phyloP scores from a whole-genome alignment of 2,888 invertebrate genomes.

The Rhopalosiphum nymphaeae region DNA sequence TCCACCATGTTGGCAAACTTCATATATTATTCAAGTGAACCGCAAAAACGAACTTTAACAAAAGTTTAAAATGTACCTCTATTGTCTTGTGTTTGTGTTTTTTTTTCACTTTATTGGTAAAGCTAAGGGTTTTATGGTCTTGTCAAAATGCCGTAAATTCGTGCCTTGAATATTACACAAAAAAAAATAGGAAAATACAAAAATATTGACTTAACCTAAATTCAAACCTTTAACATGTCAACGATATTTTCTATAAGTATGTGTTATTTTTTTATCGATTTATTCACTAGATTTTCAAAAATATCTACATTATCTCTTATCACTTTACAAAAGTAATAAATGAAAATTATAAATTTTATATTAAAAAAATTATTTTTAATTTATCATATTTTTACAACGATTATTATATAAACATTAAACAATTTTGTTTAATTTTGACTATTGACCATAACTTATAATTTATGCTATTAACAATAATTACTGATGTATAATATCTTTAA shows the following conservation, averaged over 20 bases:
- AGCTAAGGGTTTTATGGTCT: background rate
- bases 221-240: background rate
- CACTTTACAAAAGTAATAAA: background rate
- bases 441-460: background rate
- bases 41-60: conserved; percentile 39
- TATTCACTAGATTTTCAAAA: background rate
- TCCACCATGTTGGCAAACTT: conserved; percentile 36
- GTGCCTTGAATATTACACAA: background rate
- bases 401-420: background rate
- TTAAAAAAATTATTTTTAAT: background rate
- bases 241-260: background rate
- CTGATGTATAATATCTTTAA: conserved; percentile 6
- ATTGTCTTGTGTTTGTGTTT: conserved; percentile 50
- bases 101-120: background rate
- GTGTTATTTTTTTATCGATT: background rate
- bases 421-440: background rate
- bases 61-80: conserved; percentile 30
- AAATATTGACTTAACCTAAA: conserved; percentile 43
- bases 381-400: background rate
- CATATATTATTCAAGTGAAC: conserved; percentile 61
- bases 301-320: no score
- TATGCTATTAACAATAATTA: background rate
- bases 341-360: background rate
- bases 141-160: conserved; percentile 18
- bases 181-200: background rate